Base-by-base conservation (phyloP, 2,888 invertebrate species). In the Archaeoteleia sp. region DNA sequence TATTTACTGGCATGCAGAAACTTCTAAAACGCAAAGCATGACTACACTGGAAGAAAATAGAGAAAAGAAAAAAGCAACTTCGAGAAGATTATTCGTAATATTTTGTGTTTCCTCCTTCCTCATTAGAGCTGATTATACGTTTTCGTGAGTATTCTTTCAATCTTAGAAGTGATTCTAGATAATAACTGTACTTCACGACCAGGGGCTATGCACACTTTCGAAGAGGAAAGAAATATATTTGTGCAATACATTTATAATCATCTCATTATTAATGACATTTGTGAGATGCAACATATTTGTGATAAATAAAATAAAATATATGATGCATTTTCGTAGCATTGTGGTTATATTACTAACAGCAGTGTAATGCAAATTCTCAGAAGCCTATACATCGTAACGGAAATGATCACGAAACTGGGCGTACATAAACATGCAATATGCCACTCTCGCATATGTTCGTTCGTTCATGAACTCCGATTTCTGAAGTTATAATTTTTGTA, bases 381-480 rank as follows among this genome's bases (percentile, higher is more conserved):
- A 57, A 57, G 57, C 39, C 25, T 46, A 39, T 53, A 65, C 46
- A 65, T 65, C 57, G 57, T 49, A 65, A 57, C 65, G 65, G 57
- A 65, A 65, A 57, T 65, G 51, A 65, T 57, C 65, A 65, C 65
- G 57, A 65, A 65, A 65, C 48, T 65, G 57, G 65, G 65, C 65
- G 65, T 57, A 43, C 30, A 35, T 43, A 40, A 65, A 40, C 58
- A 58, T 60, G 66, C 66, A 60, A 65, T 58, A 45, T 65, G 65
- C 57, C 57, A 66, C 53, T 58, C 53, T 53, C 25, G 58, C 65
- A 66, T 40, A 49, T 58, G 63, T 57, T 51, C 45, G 57, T 29
- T 39, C 30, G 49, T 53, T 58, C 45, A 45, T 42, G 46, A 40
- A 42, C 49, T 57, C 37, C 30, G 65, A 27, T 29, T 58, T 25